Base-by-base conservation (phyloP, 2,797 vertebrate genomes). In the Bovichtus variegatus region DNA sequence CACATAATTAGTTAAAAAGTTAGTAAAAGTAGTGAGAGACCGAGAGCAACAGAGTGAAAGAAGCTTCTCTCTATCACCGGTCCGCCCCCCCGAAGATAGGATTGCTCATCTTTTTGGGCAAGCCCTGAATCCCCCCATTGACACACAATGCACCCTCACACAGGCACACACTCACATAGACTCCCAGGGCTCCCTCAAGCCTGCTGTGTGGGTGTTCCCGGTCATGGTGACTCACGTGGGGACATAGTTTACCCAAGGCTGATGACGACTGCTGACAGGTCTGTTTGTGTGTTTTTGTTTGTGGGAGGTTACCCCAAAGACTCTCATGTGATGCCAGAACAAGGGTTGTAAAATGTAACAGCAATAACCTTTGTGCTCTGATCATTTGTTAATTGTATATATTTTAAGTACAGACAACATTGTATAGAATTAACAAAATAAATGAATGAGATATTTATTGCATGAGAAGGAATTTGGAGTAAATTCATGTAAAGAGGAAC, bases 51-150 rank as follows among this genome's bases (percentile, higher is more conserved):
- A 66, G 31, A 75, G 46, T 27, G 43, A 81, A 75, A 31, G 29
- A 46, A 13, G 23, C 25, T 43, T 76, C 74, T 78, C 69, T 75
- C 4, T 44, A 36, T 72, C 50, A 25, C 12, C 23, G 54, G 13
- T 50, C 21, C 13, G 25, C 3, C 55, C 74, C 81, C 44, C 57
- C 1, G 9, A 81, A 77, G 70, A 79, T 77, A 31, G 59, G 43
- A 86, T 91, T 90, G 84, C 85, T 89, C 85, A 91, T 77, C 61
- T 68, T 58, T 86, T 89, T 89, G 78, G 73, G 63, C 27, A 90
- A 87, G 69, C 71, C 58, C 53, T 49, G 57, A 53, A 65, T 61
- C 66, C 79, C 78, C 77, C 81, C 68, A 57, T 55, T 60, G 31
- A 74, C 65, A 82, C 57, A 85, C 80, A 79, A 65, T 34, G 66